Evolutionary conservation across 2,113 vertebrate species (phyloP).

Genomic region (Thomomys bottae): DNA sequence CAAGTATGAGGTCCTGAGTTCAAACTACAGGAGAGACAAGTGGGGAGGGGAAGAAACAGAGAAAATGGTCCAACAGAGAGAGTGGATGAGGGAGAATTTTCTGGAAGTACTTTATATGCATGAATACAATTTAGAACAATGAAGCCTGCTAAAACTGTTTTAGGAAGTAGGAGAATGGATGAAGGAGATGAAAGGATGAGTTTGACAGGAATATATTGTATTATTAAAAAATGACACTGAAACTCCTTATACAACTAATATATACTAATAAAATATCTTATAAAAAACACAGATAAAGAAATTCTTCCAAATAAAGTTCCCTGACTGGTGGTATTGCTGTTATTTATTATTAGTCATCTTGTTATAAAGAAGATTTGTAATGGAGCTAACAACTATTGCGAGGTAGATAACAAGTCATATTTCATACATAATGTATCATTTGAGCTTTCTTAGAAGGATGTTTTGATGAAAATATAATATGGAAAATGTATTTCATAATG

Average conservation of each 20-base stretch:
- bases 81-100: too few relatives aligned
- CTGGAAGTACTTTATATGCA: not conserved
- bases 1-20: too few relatives aligned
- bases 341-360: conserved; percentile 28
- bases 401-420: conserved; percentile 20
- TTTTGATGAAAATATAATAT: not conserved
- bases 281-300: not conserved
- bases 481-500: not conserved
- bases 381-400: not conserved
- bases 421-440: not conserved
- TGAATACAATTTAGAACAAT: not conserved
- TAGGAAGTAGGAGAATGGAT: too few relatives aligned
- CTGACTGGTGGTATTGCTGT: not conserved
- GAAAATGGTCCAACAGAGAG: too few relatives aligned
- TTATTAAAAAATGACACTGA: too few relatives aligned
- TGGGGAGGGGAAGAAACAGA: too few relatives aligned
- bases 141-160: too few relatives aligned
- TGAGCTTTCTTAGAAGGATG: not conserved
- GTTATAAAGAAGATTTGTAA: not conserved
- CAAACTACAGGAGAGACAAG: too few relatives aligned
- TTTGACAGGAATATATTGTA: too few relatives aligned
- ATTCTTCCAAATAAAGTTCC: conserved; percentile 29
- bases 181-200: not conserved
- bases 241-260: too few relatives aligned
- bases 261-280: not conserved